A percentile compares a stretch with the other conserved stretches of the same genome.
These are phyloP conservation scores for Coturnix japonica DNA, from an alignment of 2,113 vertebrate genomes.

Conservation along the genomic window DNA sequence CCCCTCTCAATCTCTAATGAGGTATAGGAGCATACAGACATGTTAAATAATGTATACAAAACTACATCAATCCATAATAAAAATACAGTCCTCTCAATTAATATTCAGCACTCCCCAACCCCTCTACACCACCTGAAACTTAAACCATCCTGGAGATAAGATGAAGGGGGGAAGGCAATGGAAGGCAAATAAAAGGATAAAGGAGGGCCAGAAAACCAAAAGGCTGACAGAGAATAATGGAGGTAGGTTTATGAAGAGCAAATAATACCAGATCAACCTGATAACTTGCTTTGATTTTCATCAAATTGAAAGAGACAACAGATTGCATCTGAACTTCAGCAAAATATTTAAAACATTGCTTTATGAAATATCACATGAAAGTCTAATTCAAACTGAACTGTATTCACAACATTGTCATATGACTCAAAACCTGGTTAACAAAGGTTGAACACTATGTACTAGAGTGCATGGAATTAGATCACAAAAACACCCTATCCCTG, in stretches of 20 bases:
- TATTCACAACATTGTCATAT: background rate
- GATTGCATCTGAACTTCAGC: slow-evolving; percentile 37
- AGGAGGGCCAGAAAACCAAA: background rate
- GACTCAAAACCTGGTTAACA: background rate
- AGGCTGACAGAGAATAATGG: slow-evolving; percentile 14
- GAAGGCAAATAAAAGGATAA: background rate
- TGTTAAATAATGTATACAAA: rapidly evolving
- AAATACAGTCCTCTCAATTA: background rate
- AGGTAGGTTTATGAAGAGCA: slow-evolving; percentile 17
- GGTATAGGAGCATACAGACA: background rate
- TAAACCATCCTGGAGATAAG: rapidly evolving
- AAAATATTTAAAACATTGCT: slow-evolving; percentile 37
- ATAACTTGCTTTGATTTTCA: slow-evolving; percentile 39
- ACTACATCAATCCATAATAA: background rate
- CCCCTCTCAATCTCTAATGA: background rate
- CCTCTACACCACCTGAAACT: background rate
- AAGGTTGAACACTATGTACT: background rate
- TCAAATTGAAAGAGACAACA: background rate
- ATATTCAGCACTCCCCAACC: background rate
- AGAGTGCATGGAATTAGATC: background rate
- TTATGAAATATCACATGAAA: slow-evolving; percentile 30
- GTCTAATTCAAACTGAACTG: background rate
- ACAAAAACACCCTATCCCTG: background rate
- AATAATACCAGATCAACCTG: background rate
- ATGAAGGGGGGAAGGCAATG: background rate